These are phyloP conservation scores for Spheniscus mendiculus DNA, from an alignment of 2,113 vertebrate genomes.

Conservation along the genomic window DNA sequence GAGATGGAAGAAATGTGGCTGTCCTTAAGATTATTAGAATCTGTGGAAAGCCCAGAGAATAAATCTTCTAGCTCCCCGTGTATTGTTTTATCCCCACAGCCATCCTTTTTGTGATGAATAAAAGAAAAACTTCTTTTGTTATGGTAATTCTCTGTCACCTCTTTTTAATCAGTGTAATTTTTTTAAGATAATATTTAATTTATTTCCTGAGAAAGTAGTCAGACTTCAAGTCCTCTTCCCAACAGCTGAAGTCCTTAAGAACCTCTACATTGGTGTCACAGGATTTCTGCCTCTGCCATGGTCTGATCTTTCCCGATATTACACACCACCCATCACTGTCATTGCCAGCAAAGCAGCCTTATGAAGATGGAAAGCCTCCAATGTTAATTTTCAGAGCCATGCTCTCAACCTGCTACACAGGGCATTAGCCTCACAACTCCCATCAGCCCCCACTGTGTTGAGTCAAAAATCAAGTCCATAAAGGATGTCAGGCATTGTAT, in stretches of 20 bases:
- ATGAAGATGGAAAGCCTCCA: slow-evolving; percentile 26
- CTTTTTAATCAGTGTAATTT: background rate
- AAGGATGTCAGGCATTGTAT: background rate
- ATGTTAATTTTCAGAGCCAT: background rate
- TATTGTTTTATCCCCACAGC: background rate
- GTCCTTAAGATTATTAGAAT: background rate
- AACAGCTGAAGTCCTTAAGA: background rate
- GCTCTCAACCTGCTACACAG: background rate
- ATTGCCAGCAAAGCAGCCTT: background rate
- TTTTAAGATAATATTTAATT: background rate
- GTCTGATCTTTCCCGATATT: background rate
- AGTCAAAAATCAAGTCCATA: slow-evolving; percentile 30
- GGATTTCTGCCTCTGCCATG: background rate
- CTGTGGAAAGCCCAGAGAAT: background rate
- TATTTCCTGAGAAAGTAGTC: background rate
- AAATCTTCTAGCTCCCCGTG: background rate
- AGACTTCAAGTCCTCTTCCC: background rate
- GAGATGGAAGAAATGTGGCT: background rate
- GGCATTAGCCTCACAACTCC: slow-evolving; percentile 20
- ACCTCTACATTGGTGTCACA: background rate
- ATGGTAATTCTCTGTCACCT: background rate
- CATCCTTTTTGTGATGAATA: background rate
- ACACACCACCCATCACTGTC: background rate
- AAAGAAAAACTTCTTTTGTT: background rate
- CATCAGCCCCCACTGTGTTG: slow-evolving; percentile 11